Evolutionary conservation across 2,888 invertebrate genomes (phyloP).

Genomic region (Ctenicera cuprea): DNA sequence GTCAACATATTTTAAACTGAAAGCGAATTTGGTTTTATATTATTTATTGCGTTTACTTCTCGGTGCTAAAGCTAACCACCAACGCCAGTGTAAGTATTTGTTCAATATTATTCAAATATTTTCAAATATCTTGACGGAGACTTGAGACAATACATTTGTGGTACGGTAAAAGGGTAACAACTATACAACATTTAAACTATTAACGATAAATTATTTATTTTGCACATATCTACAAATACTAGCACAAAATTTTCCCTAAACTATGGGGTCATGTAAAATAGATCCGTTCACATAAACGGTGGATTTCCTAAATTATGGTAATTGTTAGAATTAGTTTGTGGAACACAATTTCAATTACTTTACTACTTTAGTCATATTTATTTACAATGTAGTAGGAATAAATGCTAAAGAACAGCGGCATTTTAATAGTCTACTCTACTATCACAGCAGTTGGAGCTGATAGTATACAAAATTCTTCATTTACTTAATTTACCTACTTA

Average conservation of each 20-base stretch:
- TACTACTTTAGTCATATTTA: neutral
- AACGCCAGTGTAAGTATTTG: no score
- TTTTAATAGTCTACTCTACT: conserved; percentile 45
- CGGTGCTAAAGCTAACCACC: no score
- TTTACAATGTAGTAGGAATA: conserved; percentile 1
- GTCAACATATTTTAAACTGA: no score
- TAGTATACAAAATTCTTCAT: conserved; percentile 33
- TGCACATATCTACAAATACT: conserved; percentile 1
- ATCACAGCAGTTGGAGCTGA: conserved; percentile 49
- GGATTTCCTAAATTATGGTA: neutral
- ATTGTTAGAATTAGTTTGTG: neutral
- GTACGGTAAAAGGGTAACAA: no score
- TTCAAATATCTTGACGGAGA: no score
- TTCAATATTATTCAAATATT: no score
- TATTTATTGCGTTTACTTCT: no score
- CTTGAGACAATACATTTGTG: no score
- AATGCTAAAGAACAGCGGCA: conserved; percentile 10
- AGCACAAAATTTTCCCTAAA: neutral
- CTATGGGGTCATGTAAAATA: no score
- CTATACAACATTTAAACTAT: no score
- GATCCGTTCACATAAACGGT: no score
- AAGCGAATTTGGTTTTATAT: no score
- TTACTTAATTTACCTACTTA: conserved; percentile 26
- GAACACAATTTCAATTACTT: conserved; percentile 2
- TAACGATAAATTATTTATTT: neutral